phyloP scores from a whole-genome alignment of 2,113 vertebrate genomes.

The Pygoscelis antarcticus region DNA sequence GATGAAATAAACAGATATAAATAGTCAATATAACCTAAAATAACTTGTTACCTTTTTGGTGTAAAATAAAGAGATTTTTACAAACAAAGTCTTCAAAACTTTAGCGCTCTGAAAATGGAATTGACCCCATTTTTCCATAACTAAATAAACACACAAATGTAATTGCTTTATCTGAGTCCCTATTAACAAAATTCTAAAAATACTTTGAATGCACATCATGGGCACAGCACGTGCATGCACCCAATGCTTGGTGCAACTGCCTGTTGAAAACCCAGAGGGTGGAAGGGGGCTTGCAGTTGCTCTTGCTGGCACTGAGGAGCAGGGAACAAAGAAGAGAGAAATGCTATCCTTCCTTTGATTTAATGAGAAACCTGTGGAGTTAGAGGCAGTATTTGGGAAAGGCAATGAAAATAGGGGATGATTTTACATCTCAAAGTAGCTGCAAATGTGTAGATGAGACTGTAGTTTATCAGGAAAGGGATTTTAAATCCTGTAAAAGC shows the following conservation, averaged over 20 bases:
- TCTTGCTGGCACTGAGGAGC: not conserved
- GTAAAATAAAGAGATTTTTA: not conserved
- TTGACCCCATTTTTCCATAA: not conserved
- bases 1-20: slow-evolving; percentile 24
- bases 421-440: not conserved
- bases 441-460: not conserved
- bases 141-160: not conserved
- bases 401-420: not conserved
- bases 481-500: not conserved
- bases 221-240: not conserved
- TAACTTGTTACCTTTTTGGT: not conserved
- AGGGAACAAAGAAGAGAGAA: not conserved
- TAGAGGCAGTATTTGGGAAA: not conserved
- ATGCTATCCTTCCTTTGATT: not conserved
- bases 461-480: not conserved
- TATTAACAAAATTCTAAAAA: not conserved
- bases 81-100: not conserved
- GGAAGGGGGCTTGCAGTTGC: not conserved
- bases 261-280: not conserved
- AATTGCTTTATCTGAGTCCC: not conserved
- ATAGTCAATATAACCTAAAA: not conserved
- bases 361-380: not conserved
- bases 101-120: not conserved
- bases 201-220: not conserved
- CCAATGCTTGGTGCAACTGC: not conserved